Evolutionary conservation across 2,797 vertebrate genomes (phyloP), one percentile per base, ranked within the genome.

Genomic region (Parotocinclus haroldoi): DNA sequence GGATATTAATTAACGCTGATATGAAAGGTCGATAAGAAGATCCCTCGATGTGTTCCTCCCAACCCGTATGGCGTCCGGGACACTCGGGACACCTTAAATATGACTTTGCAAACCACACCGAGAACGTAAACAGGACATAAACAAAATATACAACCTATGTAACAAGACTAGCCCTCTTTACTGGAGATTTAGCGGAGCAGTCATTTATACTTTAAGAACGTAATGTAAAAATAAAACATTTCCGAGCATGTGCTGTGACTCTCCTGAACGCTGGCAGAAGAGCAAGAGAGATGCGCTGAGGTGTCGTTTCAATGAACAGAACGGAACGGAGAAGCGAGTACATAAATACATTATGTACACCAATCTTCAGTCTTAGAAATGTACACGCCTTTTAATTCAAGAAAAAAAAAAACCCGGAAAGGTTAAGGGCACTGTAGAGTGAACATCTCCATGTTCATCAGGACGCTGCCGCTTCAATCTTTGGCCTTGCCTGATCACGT

Each of bases 381-480:
- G 57, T 65, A 73, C 69, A 70, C 53, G 16, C 38, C 48, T 66
- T 50, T 17, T 50, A 50, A 19, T 39, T 60, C 54, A 50, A 45
- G 44, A 59, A 59, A 65, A 37, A 3, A 16, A 37, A 14, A 45
- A 57, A 48, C 27, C n/a, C 27, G 5, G 54, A 14, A 42, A 63
- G 61, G 52, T 91, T 93, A 95, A 93, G 94, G 91, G 93, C 93
- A 95, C 92, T 93, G 92, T 90, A 94, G 91, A 91, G 79, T 88
- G 72, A 88, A 86, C 85, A 77, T 77, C 75, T 85, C 81, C 60
- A 61, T 72, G 55, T 58, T 85, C 84, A 85, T 84, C 87, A 81
- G 88, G 72, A 82, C 84, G 88, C 88, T 64, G 66, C 68, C 75
- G 89, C 87, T 66, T 71, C 80, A 64, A 1, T n/a, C 68, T 44